Evolutionary conservation across 2,888 invertebrate species (phyloP), one percentile per base, ranked within the genome.

Genomic region (Chrysopilus asiliformis): DNA sequence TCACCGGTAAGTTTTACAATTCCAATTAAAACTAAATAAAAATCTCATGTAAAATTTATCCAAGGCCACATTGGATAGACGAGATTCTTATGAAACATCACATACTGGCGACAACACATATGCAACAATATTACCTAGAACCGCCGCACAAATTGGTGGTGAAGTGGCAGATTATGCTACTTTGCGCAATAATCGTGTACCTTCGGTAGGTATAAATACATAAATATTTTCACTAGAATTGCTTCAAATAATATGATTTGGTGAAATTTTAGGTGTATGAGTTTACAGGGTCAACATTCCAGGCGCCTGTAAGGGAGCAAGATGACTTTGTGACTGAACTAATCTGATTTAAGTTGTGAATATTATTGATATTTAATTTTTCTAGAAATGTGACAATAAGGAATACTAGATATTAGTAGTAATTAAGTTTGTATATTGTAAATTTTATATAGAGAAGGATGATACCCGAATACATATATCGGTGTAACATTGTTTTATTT

Each of bases 261-360:
- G 25, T 34, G 17, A 19, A 22, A 31, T 43, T 34, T 47, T 39
- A 64, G 55, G 54, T 60, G 49, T 64, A 61, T 47, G 64, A 64
- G 49, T 64, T 64, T 19, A 64, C 62, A 37, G 79, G 79, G 10
- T 79, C 79, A 47, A 79, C 79, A 40, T 79, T 79, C 55, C 79
- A 79, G 59, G 82, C 80, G 9, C 80, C 79, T 12, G 54, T 60
- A 41, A 53, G 61, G 37, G 57, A 58, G 46, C 55, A 56, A n/a
- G 60, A 63, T 30, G 62, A 61, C 42, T 40, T 41, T 27, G 60
- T 62, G 27, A 59, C 64, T 34, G 62, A 63, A 52, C 52, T 63
- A 42, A 60, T 63, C 43, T 63, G 57, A 57, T 8, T 32, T 10
- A 14, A 30, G 7, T 9, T 34, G 14, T 34, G 27, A 17, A 13